Conservation (phyloP, 2,797 vertebrate species). For the Hybognathus amarus region DNA sequence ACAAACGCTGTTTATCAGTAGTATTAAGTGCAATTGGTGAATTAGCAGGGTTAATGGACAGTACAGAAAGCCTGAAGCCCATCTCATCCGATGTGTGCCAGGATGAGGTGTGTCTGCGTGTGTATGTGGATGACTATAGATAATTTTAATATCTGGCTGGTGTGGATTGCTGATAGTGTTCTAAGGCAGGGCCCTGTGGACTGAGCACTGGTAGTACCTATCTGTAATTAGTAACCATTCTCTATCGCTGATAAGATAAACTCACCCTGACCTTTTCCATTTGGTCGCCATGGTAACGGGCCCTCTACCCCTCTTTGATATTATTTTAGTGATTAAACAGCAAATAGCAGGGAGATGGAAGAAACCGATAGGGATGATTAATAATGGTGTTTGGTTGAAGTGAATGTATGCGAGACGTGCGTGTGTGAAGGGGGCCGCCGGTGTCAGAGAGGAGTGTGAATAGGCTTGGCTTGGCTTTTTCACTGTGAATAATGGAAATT, state of each 20-base stretch:
- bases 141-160: constrained; percentile 81
- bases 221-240: constrained; percentile 88
- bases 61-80: constrained; percentile 17
- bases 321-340: constrained; percentile 88
- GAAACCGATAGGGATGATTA: constrained; percentile 81
- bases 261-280: constrained; percentile 80
- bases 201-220: constrained; percentile 78
- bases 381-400: constrained; percentile 77
- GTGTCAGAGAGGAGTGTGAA: constrained; percentile 74
- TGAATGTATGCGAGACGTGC: constrained; percentile 49
- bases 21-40: constrained; percentile 6
- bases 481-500: constrained; percentile 81
- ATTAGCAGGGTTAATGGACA: constrained; percentile 20
- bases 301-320: constrained; percentile 74
- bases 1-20: neutral
- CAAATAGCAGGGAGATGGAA: constrained; percentile 81
- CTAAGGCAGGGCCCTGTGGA: constrained; percentile 80
- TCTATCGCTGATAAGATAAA: constrained; percentile 88
- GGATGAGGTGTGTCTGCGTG: constrained; percentile 50
- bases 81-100: constrained; percentile 49
- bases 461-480: constrained; percentile 73
- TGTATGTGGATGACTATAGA: constrained; percentile 73
- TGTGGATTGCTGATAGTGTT: constrained; percentile 83
- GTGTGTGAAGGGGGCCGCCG: constrained; percentile 58
- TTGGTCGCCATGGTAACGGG: constrained; percentile 79